phyloP scores from a whole-genome alignment of 37 sponge, comb jelly and placozoan genomes.

The Bolinopsis microptera region DNA sequence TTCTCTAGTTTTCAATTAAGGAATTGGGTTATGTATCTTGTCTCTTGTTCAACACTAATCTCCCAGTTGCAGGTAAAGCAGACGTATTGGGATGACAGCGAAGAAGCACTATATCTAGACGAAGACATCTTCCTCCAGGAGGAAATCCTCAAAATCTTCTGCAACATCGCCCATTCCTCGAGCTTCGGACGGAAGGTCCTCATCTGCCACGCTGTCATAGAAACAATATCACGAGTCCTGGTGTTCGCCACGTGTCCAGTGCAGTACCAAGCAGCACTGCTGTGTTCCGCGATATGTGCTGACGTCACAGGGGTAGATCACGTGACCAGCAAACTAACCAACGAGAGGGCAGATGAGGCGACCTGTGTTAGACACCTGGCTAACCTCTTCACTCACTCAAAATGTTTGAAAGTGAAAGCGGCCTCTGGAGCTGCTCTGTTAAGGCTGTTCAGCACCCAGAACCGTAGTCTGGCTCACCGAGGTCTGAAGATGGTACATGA shows the following conservation, averaged over 20 bases:
- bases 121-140: constrained; percentile 54
- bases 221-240: constrained; percentile 20
- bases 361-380: neutral
- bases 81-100: constrained; percentile 30
- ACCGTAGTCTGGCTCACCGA: constrained; percentile 4
- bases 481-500: constrained; percentile 39
- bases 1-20: too few species aligned
- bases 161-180: constrained; percentile 58
- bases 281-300: constrained; percentile 9
- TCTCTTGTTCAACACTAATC: too few species aligned
- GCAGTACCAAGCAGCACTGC: constrained; percentile 39
- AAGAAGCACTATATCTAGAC: neutral
- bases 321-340: constrained; percentile 51
- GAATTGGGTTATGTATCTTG: too few species aligned
- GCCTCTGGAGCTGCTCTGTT: constrained; percentile 54
- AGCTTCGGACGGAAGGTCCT: constrained; percentile 53
- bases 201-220: constrained; percentile 56
- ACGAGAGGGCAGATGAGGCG: constrained; percentile 1
- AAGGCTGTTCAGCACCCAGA: neutral
- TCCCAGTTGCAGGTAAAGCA: constrained; percentile 15
- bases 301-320: constrained; percentile 47
- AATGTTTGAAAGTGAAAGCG: constrained; percentile 28
- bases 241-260: constrained; percentile 4
- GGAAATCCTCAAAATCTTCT: constrained; percentile 58
- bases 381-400: constrained; percentile 3